Evolutionary conservation across 2,888 invertebrate species (phyloP).

Genomic region (Andrena fulva): DNA sequence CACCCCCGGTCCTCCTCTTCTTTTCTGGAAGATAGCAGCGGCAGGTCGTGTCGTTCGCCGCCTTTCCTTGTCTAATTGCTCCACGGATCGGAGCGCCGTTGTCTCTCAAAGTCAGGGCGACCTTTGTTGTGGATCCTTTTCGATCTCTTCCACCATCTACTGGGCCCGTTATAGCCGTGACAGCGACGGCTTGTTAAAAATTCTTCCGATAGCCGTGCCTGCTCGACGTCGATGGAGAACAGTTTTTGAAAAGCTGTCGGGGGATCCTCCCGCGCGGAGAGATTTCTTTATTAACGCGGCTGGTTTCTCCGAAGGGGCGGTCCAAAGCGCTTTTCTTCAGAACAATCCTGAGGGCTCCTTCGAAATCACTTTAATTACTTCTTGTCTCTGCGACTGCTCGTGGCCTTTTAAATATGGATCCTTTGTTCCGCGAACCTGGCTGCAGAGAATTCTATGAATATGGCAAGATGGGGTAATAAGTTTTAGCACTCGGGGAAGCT

Average conservation of each 20-base stretch:
- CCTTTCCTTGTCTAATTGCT: slow-evolving; percentile 58
- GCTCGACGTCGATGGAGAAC: background rate
- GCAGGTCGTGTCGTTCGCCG: background rate
- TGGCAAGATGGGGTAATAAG: no score
- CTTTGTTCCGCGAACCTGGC: no score
- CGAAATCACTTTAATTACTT: background rate
- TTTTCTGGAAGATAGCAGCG: slow-evolving; percentile 14
- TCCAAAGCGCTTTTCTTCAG: no score
- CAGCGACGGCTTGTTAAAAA: slow-evolving; percentile 25
- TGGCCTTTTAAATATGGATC: background rate
- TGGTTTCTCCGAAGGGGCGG: background rate
- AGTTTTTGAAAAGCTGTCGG: slow-evolving; percentile 11
- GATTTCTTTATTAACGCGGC: slow-evolving; percentile 7
- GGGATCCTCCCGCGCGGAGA: background rate
- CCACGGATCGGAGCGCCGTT: slow-evolving; percentile 39
- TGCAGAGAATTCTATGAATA: no score
- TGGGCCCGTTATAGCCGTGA: slow-evolving; percentile 1
- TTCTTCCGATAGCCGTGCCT: slow-evolving; percentile 8
- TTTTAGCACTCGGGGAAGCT: no score
- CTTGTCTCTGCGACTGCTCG: background rate
- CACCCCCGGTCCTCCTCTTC: slow-evolving; percentile 25
- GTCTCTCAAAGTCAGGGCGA: slow-evolving; percentile 34
- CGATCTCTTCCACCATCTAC: slow-evolving; percentile 2
- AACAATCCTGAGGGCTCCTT: background rate
- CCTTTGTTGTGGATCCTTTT: slow-evolving; percentile 18